A percentile compares a stretch with the other conserved stretches of the same genome.
phyloP scores from a whole-genome alignment of 2,797 vertebrate genomes.

The Alfaro cultratus region DNA sequence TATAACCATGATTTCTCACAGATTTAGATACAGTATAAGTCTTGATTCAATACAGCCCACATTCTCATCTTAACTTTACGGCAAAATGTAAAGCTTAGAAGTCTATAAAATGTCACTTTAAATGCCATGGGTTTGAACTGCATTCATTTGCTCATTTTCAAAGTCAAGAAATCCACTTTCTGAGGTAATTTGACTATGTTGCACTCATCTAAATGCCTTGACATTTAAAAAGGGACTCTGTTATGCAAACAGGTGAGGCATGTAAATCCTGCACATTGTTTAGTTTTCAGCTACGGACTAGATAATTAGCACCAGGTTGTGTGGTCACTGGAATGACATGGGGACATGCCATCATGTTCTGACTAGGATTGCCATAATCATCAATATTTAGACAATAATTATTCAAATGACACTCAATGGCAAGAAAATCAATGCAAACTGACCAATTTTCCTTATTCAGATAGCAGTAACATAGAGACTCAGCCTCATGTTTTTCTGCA shows the following conservation, averaged over 20 bases:
- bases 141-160: conserved; percentile 67
- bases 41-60: conserved; percentile 37
- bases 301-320: conserved; percentile 7
- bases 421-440: neutral
- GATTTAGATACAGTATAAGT: conserved; percentile 27
- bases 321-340: conserved; percentile 36
- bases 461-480: neutral
- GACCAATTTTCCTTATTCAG: neutral
- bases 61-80: conserved; percentile 33
- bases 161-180: conserved; percentile 49
- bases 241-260: conserved; percentile 42
- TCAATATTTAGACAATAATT: neutral
- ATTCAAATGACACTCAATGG: neutral
- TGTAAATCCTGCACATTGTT: conserved; percentile 36
- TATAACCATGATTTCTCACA: conserved; percentile 43
- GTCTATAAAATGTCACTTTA: conserved; percentile 68
- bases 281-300: conserved; percentile 35
- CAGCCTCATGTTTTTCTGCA: neutral
- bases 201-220: conserved; percentile 65
- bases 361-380: conserved; percentile 29
- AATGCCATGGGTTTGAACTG: conserved; percentile 69
- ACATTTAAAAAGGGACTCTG: conserved; percentile 67
- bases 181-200: conserved; percentile 59
- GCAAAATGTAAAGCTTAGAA: conserved; percentile 38
- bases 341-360: conserved; percentile 46